A percentile compares a stretch with the other conserved stretches of the same genome.
These are phyloP conservation scores for Bacillus rossius DNA, from an alignment of 1,140 invertebrate genomes.

Conservation along the genomic window DNA sequence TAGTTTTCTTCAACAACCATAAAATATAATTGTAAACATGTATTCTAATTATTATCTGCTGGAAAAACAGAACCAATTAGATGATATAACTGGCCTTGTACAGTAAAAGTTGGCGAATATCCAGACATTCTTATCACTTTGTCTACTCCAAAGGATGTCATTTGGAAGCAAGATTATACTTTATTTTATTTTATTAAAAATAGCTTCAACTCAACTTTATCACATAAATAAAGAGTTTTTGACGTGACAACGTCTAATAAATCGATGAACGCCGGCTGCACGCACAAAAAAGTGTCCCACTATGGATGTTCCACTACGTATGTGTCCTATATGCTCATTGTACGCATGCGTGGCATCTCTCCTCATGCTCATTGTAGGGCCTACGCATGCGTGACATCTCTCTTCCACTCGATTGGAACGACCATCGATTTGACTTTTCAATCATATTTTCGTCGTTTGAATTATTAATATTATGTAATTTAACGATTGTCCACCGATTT, in stretches of 20 bases:
- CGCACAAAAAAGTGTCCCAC: no score
- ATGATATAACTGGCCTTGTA: constrained; percentile 47
- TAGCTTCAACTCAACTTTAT: constrained; percentile 30
- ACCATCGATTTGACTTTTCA: no score
- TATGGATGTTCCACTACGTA: no score
- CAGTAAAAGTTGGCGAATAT: constrained; percentile 41
- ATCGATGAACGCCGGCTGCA: no score
- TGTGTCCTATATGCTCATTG: no score
- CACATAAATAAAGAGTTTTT: constrained; percentile 25
- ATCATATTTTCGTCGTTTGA: no score
- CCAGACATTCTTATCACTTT: constrained; percentile 23
- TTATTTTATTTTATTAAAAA: constrained; percentile 39
- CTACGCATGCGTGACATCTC: no score
- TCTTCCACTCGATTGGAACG: no score
- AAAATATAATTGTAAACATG: constrained; percentile 45
- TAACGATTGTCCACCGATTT: no score
- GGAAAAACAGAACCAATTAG: constrained; percentile 37
- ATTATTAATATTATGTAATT: no score
- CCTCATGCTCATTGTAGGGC: constrained; percentile 24
- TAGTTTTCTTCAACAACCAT: constrained; percentile 33
- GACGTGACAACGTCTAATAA: no score
- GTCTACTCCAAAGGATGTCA: constrained; percentile 39
- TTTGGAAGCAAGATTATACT: constrained; percentile 40
- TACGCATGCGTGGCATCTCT: constrained; percentile 25
- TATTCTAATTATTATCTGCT: constrained; percentile 24